Conservation (phyloP, 2,797 vertebrate species). For the Bryconaethiops microstoma region DNA sequence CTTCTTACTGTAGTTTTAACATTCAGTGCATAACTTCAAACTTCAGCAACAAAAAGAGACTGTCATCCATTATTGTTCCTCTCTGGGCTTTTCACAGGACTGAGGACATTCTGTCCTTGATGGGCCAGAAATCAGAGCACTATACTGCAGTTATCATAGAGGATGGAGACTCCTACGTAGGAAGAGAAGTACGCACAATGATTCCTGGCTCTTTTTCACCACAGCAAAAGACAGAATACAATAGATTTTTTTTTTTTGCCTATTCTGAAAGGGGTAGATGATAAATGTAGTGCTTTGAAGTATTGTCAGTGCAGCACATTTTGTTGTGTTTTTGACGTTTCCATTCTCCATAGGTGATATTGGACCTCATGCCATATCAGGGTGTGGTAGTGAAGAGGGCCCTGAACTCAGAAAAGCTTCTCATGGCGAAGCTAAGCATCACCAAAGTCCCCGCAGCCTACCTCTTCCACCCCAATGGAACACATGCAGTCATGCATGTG, state of each 20-base stretch:
- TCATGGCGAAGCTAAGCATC: constrained; percentile 82
- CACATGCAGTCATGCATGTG: constrained; percentile 80
- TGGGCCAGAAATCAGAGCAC: constrained; percentile 63
- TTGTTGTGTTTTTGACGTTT: not conserved
- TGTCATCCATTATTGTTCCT: constrained; percentile 23
- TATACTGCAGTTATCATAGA: constrained; percentile 83
- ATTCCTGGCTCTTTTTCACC: not conserved
- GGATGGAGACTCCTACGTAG: constrained; percentile 77
- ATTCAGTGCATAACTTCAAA: constrained; percentile 11
- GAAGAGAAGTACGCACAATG: constrained; percentile 78
- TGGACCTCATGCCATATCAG: constrained; percentile 87
- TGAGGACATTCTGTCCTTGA: constrained; percentile 68
- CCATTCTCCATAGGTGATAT: constrained; percentile 79
- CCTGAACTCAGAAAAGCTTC: constrained; percentile 73
- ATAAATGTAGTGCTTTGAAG: constrained; percentile 14
- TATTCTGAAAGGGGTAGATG: constrained; percentile 7
- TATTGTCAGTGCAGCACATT: not conserved
- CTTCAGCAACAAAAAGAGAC: constrained; percentile 9
- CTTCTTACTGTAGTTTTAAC: constrained; percentile 1
- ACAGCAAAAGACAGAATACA: constrained; percentile 16
- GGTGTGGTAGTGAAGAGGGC: constrained; percentile 82
- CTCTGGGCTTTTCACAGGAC: constrained; percentile 67
- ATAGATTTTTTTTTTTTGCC: not conserved
- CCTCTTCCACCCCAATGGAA: constrained; percentile 86
- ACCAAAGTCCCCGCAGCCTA: constrained; percentile 80